Evolutionary conservation across 2,113 vertebrate genomes (phyloP), one percentile per base, ranked within the genome.

Genomic region (Trematomus loennbergii): DNA sequence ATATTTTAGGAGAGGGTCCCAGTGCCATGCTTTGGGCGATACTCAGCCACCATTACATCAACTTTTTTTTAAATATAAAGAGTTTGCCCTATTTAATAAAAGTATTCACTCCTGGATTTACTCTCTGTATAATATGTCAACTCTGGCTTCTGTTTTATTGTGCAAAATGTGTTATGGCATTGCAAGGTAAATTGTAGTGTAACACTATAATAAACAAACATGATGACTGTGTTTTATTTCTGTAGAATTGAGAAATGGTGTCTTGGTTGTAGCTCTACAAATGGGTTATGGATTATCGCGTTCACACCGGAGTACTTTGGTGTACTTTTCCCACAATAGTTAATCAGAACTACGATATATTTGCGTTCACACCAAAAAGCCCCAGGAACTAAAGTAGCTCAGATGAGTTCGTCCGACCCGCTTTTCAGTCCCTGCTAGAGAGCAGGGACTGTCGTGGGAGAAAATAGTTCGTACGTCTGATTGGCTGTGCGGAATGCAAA

Each of bases 251-350:
- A 54, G 17, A 79, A 79, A 58, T 22, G 0, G 22, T n/a, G 55
- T 67, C 4, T 66, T 29, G 9, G 9, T n/a, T 81, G 60, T 45
- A 79, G 49, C 25, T 58, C 52, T 22, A 77, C 13, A n/a, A 54
- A 61, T 4, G 2, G 13, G 43, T 70, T 73, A 79, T 65, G 25
- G 50, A 81, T 88, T 60, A 67, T 71, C 70, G n/a, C n/a, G n/a
- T n/a, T n/a, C n/a, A n/a, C n/a, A n/a, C n/a, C n/a, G n/a, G n/a
- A n/a, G n/a, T n/a, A n/a, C n/a, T n/a, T n/a, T n/a, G n/a, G n/a
- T n/a, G n/a, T n/a, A n/a, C n/a, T n/a, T n/a, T n/a, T n/a, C n/a
- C n/a, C n/a, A n/a, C n/a, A n/a, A n/a, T n/a, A n/a, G n/a, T n/a
- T n/a, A n/a, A n/a, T n/a, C n/a, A n/a, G n/a, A n/a, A n/a, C n/a